Conservation (phyloP, 2,888 invertebrate species). For the Dendrolimus houi region DNA sequence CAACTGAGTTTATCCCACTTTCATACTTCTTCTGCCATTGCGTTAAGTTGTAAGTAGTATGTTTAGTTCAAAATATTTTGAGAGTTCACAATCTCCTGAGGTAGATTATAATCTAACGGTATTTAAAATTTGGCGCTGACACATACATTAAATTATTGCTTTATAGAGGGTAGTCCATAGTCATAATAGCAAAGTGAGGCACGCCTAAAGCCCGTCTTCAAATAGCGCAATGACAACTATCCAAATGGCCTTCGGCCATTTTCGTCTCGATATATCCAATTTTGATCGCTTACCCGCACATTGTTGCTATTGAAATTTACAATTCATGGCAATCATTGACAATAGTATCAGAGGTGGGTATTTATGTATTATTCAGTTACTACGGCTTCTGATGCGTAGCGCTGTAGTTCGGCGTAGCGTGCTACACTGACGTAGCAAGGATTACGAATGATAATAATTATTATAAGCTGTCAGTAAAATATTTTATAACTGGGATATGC, state of each 20-base stretch:
- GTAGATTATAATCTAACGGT: too few species aligned
- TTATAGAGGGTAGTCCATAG: too few species aligned
- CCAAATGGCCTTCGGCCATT: neutral
- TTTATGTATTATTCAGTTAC: neutral
- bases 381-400: neutral
- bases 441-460: too few species aligned
- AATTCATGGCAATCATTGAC: neutral
- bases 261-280: neutral
- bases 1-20: too few species aligned
- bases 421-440: neutral
- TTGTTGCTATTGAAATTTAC: neutral
- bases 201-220: constrained; percentile 2
- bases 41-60: too few species aligned
- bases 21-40: too few species aligned
- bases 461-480: too few species aligned
- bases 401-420: neutral
- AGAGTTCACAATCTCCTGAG: too few species aligned
- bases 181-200: neutral
- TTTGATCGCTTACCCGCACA: neutral
- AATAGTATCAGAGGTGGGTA: neutral
- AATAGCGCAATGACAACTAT: neutral
- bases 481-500: too few species aligned
- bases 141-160: too few species aligned
- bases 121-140: too few species aligned
- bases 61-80: too few species aligned